phyloP scores from a whole-genome alignment of 2,888 invertebrate genomes.

The Muschampia plurimacula region DNA sequence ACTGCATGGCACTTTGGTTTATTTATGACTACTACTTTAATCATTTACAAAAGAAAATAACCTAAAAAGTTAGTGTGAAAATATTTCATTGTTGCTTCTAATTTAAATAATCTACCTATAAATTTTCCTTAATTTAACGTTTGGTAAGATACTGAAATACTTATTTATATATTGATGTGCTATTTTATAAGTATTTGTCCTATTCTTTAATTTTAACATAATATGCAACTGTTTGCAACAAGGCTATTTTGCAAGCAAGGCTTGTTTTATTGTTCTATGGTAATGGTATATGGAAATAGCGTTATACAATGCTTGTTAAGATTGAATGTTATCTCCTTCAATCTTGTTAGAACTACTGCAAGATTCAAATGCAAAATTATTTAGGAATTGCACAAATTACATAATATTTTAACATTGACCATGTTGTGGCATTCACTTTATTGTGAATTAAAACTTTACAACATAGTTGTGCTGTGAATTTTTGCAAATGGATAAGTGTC shows the following conservation, averaged over 20 bases:
- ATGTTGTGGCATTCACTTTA: background rate
- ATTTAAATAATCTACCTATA: background rate
- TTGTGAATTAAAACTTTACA: background rate
- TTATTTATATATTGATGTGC: no score
- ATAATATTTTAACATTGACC: background rate
- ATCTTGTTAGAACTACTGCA: background rate
- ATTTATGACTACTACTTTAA: constrained; percentile 21
- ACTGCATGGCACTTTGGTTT: background rate
- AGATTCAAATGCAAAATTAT: background rate
- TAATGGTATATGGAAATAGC: constrained; percentile 2
- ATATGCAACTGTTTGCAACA: constrained; percentile 3
- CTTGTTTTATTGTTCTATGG: constrained; percentile 12
- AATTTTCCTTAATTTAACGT: no score
- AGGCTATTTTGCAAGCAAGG: background rate
- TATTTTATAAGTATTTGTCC: background rate
- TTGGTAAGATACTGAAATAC: no score
- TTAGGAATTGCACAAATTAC: background rate
- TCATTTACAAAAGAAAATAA: background rate
- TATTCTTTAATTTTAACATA: background rate
- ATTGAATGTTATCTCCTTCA: background rate
- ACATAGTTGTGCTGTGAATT: background rate
- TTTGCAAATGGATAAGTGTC: background rate
- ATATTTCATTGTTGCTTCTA: background rate
- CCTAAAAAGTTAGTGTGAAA: background rate
- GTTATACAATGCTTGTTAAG: constrained; percentile 3